A percentile compares a stretch with the other conserved stretches of the same genome.
Evolutionary conservation across 1,140 invertebrate species (phyloP).

Genomic region (Diabrotica virgifera): DNA sequence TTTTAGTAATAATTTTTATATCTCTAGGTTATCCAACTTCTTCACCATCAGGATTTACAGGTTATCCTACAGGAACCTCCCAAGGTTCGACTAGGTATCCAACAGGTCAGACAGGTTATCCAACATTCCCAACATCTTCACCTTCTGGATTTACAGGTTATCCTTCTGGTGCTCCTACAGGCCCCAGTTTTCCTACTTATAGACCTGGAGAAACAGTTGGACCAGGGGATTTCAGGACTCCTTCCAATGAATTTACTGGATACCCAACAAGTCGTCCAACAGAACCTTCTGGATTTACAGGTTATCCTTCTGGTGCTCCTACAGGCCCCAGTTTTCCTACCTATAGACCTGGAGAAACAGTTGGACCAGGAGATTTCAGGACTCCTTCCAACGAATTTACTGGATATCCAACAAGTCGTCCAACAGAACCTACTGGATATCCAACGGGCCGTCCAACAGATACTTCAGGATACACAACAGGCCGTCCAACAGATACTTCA

Average conservation of each 20-base stretch:
- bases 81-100: conserved; percentile 8
- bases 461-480: not conserved
- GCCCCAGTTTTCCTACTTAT: conserved; percentile 13
- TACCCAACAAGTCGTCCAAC: too few relatives aligned
- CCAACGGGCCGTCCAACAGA: not conserved
- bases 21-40: too few relatives aligned
- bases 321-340: conserved; percentile 23
- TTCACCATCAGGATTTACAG: conserved; percentile 1
- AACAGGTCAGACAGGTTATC: not conserved
- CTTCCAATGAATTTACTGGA: too few relatives aligned
- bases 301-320: conserved; percentile 17
- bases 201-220: conserved; percentile 5
- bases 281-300: not conserved
- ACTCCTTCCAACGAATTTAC: not conserved
- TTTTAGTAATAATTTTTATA: too few relatives aligned
- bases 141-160: conserved; percentile 27
- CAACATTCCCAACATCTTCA: conserved; percentile 15
- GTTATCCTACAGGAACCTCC: conserved; percentile 14
- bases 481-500: not conserved
- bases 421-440: conserved; percentile 7
- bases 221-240: conserved; percentile 12
- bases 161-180: conserved; percentile 24
- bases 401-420: not conserved
- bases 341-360: not conserved
- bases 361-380: not conserved